Base-by-base conservation (phyloP, 2,113 vertebrate species). In the Scatophagus argus region DNA sequence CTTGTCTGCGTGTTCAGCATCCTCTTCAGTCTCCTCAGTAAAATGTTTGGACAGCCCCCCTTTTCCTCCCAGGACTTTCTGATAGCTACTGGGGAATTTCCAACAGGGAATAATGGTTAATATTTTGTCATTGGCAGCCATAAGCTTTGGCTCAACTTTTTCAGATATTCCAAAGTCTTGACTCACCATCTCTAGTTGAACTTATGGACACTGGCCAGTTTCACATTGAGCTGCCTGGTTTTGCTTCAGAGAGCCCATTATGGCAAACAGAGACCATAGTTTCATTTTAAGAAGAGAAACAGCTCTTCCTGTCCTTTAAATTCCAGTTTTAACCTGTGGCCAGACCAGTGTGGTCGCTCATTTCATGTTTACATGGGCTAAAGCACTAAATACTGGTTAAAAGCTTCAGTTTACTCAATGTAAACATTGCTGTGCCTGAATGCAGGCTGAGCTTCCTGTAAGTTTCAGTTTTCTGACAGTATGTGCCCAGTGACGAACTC, bases 291-390 rank as follows among this genome's bases (percentile, higher is more conserved):
- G 51, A 71, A 4, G 65, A 78, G 31, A 39, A 36, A 6, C 64
- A 78, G 79, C 71, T 74, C 32, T 54, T 81, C 47, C 49, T 3
- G 8, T 77, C 14, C 0, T 21, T 12, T 38, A 49, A 41, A 3
- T 6, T 81, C 68, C 65, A 61, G 47, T 13, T 69, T 77, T 80
- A 58, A 49, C 55, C 23, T 6, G 4, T 59, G 67, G 52, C 74
- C 67, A 19, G 16, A 44, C 4, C 16, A 55, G 54, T 11, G 5
- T 34, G 43, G 29, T 10, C 0, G 19, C 23, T 43, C 38, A 31
- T 43, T 61, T 63, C 11, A 44, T 67, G 72, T 82, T 79, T 86
- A 66, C 66, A 66, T 5, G 38, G 6, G 21, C 27, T 41, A 3
- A 56, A 54, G 31, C 54, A 5, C 29, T 65, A 54, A 68, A 67